Base-by-base conservation (phyloP, 2,888 invertebrate genomes). In the Metallyticus violacea region DNA sequence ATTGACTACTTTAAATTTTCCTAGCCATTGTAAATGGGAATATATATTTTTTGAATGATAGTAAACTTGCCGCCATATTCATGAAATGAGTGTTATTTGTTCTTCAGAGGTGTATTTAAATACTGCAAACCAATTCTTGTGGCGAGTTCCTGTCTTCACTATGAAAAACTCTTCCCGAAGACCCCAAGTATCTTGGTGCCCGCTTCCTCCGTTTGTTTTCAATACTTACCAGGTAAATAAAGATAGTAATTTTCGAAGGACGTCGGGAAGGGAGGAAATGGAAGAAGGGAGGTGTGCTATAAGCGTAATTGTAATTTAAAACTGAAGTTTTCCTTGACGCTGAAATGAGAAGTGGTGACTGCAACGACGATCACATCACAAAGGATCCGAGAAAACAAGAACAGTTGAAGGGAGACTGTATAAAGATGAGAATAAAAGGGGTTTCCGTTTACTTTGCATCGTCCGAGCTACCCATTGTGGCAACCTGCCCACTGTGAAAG, bases 301-400 rank as follows among this genome's bases (percentile, higher is more conserved):
- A 78, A 81, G 6, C 82, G 82, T 86, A 86, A 85, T 85, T 80
- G 87, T 81, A 87, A 85, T 87, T 85, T 85, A 85, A 85, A 87
- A 85, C 85, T 85, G 62, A 79, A 77, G 85, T 87, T 87, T 85
- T 82, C 82, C 76, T 62, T 76, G 26, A 82, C 26, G 82, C 76
- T 80, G 81, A 86, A 87, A 87, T 81, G 81, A 85, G 87, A 80
- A 81, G 77, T 85, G 81, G 22, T 27, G 81, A 76, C 82, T 40
- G 76, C 82, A 62, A 81, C 30, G 62, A 79, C 77, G 78, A 85
- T 29, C 85, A 77, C 27, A 77, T 85, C 87, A 87, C 87, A 87
- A 80, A 87, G 86, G 83, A 40, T 77, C 26, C 29, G 40, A 29
- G 62, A 62, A 85, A 82, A 80, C 25, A 81, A 77, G n/a, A n/a